Percentiles rank a stretch among this genome's conserved stretches.
Evolutionary conservation across 2,888 invertebrate genomes (phyloP).

Genomic region (Empis stercorea): DNA sequence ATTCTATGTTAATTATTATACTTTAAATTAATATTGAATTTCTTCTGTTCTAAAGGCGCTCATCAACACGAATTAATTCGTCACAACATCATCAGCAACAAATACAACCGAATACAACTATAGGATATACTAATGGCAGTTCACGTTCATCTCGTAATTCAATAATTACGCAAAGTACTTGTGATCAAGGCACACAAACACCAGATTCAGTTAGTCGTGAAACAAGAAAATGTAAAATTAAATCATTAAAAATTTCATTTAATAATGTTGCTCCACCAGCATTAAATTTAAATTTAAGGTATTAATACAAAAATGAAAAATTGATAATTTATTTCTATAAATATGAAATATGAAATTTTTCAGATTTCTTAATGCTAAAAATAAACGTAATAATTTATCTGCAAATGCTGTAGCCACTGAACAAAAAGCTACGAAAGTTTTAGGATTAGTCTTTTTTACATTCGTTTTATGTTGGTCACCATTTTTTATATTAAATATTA

Average conservation of each 20-base stretch:
- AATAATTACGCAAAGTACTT: conserved; percentile 19
- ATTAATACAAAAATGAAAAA: conserved; percentile 21
- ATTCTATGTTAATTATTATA: no score
- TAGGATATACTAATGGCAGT: conserved; percentile 42
- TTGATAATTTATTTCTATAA: conserved; percentile 12
- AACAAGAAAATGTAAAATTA: conserved; percentile 46
- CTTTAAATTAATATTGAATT: no score
- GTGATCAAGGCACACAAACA: conserved; percentile 60
- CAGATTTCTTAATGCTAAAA: conserved; percentile 57
- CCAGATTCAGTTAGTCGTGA: conserved; percentile 57
- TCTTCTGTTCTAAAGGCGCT: no score
- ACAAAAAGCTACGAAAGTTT: conserved; percentile 81
- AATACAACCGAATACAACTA: conserved; percentile 46
- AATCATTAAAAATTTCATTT: conserved; percentile 46
- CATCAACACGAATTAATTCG: conserved; percentile 15
- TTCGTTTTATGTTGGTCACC: conserved; percentile 91
- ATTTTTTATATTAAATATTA: conserved; percentile 77
- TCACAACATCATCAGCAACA: conserved; percentile 41
- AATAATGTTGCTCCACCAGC: conserved; percentile 48
- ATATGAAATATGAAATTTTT: conserved; percentile 12
- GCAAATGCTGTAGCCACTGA: conserved; percentile 79
- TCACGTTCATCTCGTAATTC: conserved; percentile 20
- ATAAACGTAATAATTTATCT: conserved; percentile 55
- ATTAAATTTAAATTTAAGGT: conserved; percentile 47
- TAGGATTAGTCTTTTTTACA: conserved; percentile 83